Evolutionary conservation across 2,113 vertebrate genomes (phyloP).

Genomic region (Mustela nigripes): DNA sequence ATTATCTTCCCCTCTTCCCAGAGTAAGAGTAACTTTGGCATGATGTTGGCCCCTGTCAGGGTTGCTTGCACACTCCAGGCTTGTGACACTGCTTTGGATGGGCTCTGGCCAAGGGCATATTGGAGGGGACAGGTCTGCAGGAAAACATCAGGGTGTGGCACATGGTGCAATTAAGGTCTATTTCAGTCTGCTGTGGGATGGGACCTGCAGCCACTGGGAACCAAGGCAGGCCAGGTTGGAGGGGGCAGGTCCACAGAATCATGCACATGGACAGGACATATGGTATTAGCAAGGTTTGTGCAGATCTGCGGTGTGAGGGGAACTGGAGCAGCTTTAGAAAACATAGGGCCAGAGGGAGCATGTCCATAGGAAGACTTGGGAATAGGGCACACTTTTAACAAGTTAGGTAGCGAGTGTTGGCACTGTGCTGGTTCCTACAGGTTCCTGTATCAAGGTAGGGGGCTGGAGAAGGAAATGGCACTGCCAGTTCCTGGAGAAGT

Average conservation of each 20-base stretch:
- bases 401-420: background rate
- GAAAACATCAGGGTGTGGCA: background rate
- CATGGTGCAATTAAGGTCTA: background rate
- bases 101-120: background rate
- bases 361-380: background rate
- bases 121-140: background rate
- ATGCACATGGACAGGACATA: background rate
- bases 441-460: background rate
- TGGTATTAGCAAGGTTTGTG: background rate
- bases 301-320: background rate
- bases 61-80: background rate
- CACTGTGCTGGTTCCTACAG: background rate
- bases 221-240: background rate
- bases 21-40: background rate
- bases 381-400: background rate
- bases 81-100: background rate
- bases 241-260: background rate
- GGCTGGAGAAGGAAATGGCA: background rate
- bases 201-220: background rate
- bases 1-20: background rate
- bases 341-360: background rate
- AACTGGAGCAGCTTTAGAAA: background rate
- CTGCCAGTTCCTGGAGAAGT: background rate
- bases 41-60: background rate
- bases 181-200: background rate